These are phyloP conservation scores for Caradrina clavipalpis DNA, from an alignment of 2,888 invertebrate genomes.

Conservation along the genomic window DNA sequence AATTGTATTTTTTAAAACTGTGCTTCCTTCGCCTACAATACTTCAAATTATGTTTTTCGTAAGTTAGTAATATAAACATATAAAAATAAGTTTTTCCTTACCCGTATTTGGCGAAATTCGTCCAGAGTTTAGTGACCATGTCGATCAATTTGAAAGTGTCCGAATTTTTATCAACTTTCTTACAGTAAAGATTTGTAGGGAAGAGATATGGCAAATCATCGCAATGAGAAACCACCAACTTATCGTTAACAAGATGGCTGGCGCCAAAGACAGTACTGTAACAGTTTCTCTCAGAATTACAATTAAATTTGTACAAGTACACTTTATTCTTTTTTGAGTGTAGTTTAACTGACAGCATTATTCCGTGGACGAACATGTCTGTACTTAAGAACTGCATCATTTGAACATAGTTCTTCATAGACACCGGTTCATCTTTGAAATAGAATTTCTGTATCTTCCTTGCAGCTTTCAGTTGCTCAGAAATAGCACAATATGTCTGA, in stretches of 20 bases:
- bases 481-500: slow-evolving; percentile 64
- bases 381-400: slow-evolving; percentile 65
- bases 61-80: too few species aligned
- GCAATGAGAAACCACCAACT: slow-evolving; percentile 67
- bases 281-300: slow-evolving; percentile 75
- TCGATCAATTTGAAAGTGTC: slow-evolving; percentile 73
- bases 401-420: slow-evolving; percentile 63
- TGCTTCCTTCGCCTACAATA: background rate
- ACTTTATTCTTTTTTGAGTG: slow-evolving; percentile 68
- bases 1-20: background rate
- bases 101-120: slow-evolving; percentile 83
- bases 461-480: slow-evolving; percentile 72
- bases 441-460: slow-evolving; percentile 73
- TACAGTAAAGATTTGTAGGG: slow-evolving; percentile 56
- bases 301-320: slow-evolving; percentile 77
- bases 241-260: slow-evolving; percentile 52
- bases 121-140: slow-evolving; percentile 77
- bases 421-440: slow-evolving; percentile 65
- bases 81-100: slow-evolving; percentile 61
- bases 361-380: slow-evolving; percentile 69
- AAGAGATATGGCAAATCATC: slow-evolving; percentile 78
- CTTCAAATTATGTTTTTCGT: background rate
- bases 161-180: slow-evolving; percentile 66
- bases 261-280: slow-evolving; percentile 62
- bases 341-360: slow-evolving; percentile 68